Evolutionary conservation across 2,888 invertebrate genomes (phyloP), one percentile per base, ranked within the genome.

Genomic region (Andricus curvator): DNA sequence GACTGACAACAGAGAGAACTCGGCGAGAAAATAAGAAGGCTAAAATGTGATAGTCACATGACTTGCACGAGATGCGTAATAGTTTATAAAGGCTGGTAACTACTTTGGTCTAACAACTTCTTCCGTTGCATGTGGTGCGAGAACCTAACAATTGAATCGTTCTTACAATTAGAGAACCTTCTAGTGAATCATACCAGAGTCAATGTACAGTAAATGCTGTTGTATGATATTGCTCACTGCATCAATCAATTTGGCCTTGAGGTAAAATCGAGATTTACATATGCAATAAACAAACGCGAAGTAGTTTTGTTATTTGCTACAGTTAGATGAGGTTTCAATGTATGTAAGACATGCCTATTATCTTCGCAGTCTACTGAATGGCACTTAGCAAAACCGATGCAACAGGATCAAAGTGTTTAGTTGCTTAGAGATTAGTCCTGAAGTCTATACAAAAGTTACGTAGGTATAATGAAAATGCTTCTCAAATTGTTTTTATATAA

Each of bases 31-130:
- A 62, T 62, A 62, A 62, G 29, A 62, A 62, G 62, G 62, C 25
- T 62, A 33, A 33, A 74, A 74, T 56, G 56, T 48, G 29, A 22
- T 20, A 56, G 29, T 74, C 74, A 56, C 51, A 74, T 74, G 70
- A 70, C 70, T 56, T 51, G 33, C 51, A 74, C 74, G n/a, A 70
- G 70, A 74, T 56, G 74, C 74, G 74, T 74, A 74, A 74, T 56
- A 74, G 33, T 74, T 74, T 56, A 15, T 56, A 70, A 70, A 70
- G 48, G 22, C 70, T 48, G 15, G 29, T 48, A 56, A 56, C 56
- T 33, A 33, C 51, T 33, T 74, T 37, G 56, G n/a, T 51, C 51
- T 74, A 74, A 74, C 74, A 74, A 74, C 74, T 74, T 70, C 70
- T 51, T 74, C 74, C 74, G 74, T 56, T 51, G 74, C 68, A 67